Evolutionary conservation across 2,888 invertebrate species (phyloP).

Genomic region (Lasioglossum leucozonium): DNA sequence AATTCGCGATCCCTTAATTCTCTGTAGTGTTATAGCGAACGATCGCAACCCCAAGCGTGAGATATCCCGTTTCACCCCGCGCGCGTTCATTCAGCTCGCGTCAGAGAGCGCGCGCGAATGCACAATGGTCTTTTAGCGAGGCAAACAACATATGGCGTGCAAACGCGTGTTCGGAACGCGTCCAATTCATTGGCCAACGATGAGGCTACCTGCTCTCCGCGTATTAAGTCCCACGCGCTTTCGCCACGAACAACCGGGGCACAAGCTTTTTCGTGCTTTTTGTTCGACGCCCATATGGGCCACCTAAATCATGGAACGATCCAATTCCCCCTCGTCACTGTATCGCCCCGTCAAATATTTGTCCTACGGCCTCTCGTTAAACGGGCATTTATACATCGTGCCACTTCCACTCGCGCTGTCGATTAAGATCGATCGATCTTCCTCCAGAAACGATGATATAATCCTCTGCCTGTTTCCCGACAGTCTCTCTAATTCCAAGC

Average conservation of each 20-base stretch:
- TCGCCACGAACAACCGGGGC: constrained; percentile 60
- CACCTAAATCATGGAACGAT: constrained; percentile 38
- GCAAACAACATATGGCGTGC: constrained; percentile 77
- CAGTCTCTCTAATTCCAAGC: not conserved
- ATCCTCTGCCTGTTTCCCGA: not conserved
- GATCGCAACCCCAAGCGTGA: not conserved
- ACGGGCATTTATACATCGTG: constrained; percentile 24
- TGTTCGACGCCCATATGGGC: constrained; percentile 68
- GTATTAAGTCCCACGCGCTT: constrained; percentile 76
- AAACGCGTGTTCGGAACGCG: constrained; percentile 66
- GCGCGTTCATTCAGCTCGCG: constrained; percentile 64
- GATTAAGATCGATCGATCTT: constrained; percentile 17
- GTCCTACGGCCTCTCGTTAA: constrained; percentile 40
- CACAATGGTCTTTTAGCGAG: constrained; percentile 74
- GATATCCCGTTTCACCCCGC: constrained; percentile 29
- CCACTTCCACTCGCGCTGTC: not conserved
- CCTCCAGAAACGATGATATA: constrained; percentile 1
- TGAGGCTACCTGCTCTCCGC: constrained; percentile 74
- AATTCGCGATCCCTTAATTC: not conserved
- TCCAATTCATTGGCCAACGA: constrained; percentile 75
- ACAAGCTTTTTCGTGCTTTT: constrained; percentile 58
- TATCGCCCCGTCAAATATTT: constrained; percentile 55
- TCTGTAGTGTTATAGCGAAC: not conserved
- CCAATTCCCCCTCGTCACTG: constrained; percentile 36
- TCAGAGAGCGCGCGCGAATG: constrained; percentile 53